phyloP scores from a whole-genome alignment of 1,140 invertebrate species.

The Tigriopus japonicus region DNA sequence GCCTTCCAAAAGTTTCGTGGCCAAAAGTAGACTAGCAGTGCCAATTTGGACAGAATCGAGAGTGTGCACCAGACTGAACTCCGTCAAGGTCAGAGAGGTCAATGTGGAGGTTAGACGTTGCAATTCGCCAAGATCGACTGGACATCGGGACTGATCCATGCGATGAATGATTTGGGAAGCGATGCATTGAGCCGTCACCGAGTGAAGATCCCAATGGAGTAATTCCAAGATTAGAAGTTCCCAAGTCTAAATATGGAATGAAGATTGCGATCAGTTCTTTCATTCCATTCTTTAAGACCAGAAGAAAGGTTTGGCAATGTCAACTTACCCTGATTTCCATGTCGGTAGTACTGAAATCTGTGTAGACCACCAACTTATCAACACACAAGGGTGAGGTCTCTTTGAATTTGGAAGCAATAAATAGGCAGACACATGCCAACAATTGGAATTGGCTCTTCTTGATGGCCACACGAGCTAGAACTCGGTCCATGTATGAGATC shows the following conservation, averaged over 20 bases:
- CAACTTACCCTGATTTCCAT: constrained; percentile 63
- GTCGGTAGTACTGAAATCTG: constrained; percentile 66
- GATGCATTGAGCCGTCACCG: not conserved
- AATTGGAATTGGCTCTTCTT: constrained; percentile 67
- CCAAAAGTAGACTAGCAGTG: too few species aligned
- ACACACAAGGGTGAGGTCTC: constrained; percentile 57
- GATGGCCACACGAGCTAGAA: constrained; percentile 50
- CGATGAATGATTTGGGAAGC: not conserved
- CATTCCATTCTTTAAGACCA: too few species aligned
- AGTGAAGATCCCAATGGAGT: not conserved
- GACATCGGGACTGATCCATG: too few species aligned
- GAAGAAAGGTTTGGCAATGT: not conserved
- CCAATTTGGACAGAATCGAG: too few species aligned
- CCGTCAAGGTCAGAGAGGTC: too few species aligned
- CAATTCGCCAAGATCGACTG: too few species aligned
- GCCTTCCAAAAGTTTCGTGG: too few species aligned
- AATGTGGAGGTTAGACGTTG: too few species aligned
- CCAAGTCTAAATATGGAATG: not conserved
- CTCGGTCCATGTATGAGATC: constrained; percentile 79
- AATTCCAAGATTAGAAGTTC: not conserved
- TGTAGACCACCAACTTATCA: constrained; percentile 66
- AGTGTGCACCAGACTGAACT: too few species aligned
- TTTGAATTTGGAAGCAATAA: constrained; percentile 73
- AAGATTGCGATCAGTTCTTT: too few species aligned
- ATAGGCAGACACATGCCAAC: constrained; percentile 63